Evolutionary conservation across 2,888 invertebrate species (phyloP), one percentile per base, ranked within the genome.

Genomic region (Villa cingulata): DNA sequence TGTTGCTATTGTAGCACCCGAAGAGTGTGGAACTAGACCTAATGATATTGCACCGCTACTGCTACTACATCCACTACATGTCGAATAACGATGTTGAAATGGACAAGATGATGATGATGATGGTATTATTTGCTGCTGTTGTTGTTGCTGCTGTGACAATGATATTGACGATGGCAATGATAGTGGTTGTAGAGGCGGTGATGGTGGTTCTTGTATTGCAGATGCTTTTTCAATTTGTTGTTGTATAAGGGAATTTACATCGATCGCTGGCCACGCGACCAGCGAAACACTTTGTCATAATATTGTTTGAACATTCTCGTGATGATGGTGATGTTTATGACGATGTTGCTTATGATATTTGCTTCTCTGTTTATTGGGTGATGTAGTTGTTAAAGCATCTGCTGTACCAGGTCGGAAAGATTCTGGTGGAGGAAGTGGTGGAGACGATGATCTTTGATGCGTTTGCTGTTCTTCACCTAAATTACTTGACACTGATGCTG

Each of bases 241-340:
- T 55, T 68, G 66, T 51, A 69, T 59, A 53, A 69, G 53, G 37
- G 66, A 62, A 48, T 68, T 68, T 9, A 68, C 63, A 61, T 69
- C 67, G 55, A 70, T 69, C 52, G 69, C 70, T 66, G 70, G 70
- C 70, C 70, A 70, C 53, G 66, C 62, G 65, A 68, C 69, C 68
- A 70, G 67, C 67, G 70, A 68, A 54, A 68, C 66, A 58, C 66
- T 69, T 64, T 68, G 70, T 70, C 70, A 70, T 70, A 70, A 70
- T 51, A 65, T 62, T 45, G 60, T 56, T 47, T 65, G 60, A 45
- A 63, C 48, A 9, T 51, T 48, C 16, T 62, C 59, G 5, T 65
- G 64, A 51, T 62, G 62, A 19, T 63, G 57, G 48, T 63, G 62
- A 41, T 64, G 62, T 53, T 64, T 65, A 36, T 39, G 39, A 54